A percentile compares a stretch with the other conserved stretches of the same genome.
Evolutionary conservation across 2,888 invertebrate genomes (phyloP).

Genomic region (Folsomia manolachei): DNA sequence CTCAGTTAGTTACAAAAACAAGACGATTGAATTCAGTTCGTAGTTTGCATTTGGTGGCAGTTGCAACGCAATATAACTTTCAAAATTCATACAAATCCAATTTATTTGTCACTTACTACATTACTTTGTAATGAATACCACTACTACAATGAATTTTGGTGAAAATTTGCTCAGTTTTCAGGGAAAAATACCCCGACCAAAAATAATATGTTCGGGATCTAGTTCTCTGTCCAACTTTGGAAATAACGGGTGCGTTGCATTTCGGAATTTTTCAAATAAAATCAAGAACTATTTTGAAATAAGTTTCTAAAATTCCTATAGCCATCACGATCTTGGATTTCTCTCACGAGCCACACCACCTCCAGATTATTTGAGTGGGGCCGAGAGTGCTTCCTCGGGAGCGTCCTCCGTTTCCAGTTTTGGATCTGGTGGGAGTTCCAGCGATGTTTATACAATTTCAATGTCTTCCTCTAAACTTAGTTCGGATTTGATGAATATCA

Average conservation of each 20-base stretch:
- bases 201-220: not conserved
- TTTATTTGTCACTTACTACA: too few relatives aligned
- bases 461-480: not conserved
- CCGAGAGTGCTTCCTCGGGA: not conserved
- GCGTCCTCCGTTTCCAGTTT: not conserved
- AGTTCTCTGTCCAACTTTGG: not conserved
- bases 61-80: too few relatives aligned
- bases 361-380: not conserved
- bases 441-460: not conserved
- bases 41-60: too few relatives aligned
- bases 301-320: not conserved
- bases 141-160: not conserved
- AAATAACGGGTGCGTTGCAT: not conserved
- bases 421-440: not conserved
- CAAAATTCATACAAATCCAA: not conserved
- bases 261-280: too few relatives aligned
- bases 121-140: not conserved
- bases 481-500: not conserved
- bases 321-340: not conserved
- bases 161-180: not conserved
- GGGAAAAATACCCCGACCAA: not conserved
- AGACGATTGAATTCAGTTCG: too few relatives aligned
- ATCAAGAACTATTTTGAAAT: not conserved
- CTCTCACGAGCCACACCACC: not conserved
- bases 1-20: too few relatives aligned